These are phyloP conservation scores for Brachystomella parvula DNA, from an alignment of 1,140 invertebrate genomes.

Conservation along the genomic window DNA sequence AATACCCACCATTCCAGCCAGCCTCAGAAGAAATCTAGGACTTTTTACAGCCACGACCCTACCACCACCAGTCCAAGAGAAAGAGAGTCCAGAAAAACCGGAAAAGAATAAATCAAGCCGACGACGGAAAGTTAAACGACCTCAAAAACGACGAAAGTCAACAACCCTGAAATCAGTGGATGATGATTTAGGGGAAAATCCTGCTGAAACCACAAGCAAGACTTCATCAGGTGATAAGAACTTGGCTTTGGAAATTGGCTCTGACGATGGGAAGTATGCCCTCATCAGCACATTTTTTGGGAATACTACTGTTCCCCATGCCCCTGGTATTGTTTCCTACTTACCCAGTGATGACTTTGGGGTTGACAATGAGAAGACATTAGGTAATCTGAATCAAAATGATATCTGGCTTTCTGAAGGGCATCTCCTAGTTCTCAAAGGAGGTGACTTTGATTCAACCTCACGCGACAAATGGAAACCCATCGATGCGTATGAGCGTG, in stretches of 20 bases:
- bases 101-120: slow-evolving; percentile 22
- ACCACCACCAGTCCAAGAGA: not conserved
- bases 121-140: slow-evolving; percentile 36
- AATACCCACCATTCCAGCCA: slow-evolving; percentile 19
- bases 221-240: slow-evolving; percentile 32
- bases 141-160: slow-evolving; percentile 14
- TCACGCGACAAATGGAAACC: slow-evolving; percentile 55
- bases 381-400: slow-evolving; percentile 69
- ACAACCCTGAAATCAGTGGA: slow-evolving; percentile 8
- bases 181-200: slow-evolving; percentile 13
- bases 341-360: slow-evolving; percentile 54
- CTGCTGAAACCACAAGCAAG: slow-evolving; percentile 13
- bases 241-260: slow-evolving; percentile 35
- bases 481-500: slow-evolving; percentile 70
- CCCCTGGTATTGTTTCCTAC: slow-evolving; percentile 71
- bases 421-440: slow-evolving; percentile 71
- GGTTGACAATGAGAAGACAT: slow-evolving; percentile 52
- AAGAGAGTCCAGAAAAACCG: slow-evolving; percentile 4
- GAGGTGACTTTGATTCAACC: slow-evolving; percentile 51
- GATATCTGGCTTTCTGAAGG: slow-evolving; percentile 85
- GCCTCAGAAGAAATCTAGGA: slow-evolving; percentile 22
- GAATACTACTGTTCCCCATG: slow-evolving; percentile 52
- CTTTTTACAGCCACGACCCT: not conserved
- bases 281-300: slow-evolving; percentile 78
- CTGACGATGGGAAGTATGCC: slow-evolving; percentile 75